Conservation (phyloP, 2,797 vertebrate species). For the Pantherophis vulpinus region DNA sequence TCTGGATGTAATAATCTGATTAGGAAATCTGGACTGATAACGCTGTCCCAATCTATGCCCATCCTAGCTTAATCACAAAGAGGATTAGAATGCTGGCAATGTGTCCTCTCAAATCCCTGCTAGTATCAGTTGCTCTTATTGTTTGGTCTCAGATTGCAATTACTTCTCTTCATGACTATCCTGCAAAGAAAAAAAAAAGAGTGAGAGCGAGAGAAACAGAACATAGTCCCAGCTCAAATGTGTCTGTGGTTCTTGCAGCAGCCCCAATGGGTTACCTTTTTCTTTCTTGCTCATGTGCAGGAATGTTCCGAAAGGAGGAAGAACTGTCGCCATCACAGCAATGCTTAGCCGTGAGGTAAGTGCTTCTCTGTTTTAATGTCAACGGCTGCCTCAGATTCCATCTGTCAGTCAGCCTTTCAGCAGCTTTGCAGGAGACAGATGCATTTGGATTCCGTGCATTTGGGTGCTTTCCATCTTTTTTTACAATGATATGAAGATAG, state of each 20-base stretch:
- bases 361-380: slow-evolving; percentile 54
- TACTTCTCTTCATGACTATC: neutral
- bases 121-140: neutral
- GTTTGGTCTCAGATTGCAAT: neutral
- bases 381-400: neutral
- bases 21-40: neutral
- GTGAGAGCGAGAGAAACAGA: fast-evolving
- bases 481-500: neutral
- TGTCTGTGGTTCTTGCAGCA: neutral
- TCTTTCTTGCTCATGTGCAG: slow-evolving; percentile 68
- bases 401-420: neutral
- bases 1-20: neutral
- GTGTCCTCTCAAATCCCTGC: neutral
- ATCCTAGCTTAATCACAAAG: neutral
- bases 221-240: neutral
- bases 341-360: slow-evolving; percentile 92
- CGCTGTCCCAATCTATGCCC: neutral
- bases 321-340: slow-evolving; percentile 86
- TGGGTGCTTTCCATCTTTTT: neutral
- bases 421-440: neutral
- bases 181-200: neutral
- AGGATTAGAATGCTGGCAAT: neutral
- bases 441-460: neutral
- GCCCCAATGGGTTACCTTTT: neutral
- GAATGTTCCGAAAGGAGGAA: slow-evolving; percentile 87